Percentiles rank a stretch among this genome's conserved stretches.
Conservation (phyloP, 37 sponge, comb jelly and placozoan species). For the Aphrocallistes beatrix region DNA sequence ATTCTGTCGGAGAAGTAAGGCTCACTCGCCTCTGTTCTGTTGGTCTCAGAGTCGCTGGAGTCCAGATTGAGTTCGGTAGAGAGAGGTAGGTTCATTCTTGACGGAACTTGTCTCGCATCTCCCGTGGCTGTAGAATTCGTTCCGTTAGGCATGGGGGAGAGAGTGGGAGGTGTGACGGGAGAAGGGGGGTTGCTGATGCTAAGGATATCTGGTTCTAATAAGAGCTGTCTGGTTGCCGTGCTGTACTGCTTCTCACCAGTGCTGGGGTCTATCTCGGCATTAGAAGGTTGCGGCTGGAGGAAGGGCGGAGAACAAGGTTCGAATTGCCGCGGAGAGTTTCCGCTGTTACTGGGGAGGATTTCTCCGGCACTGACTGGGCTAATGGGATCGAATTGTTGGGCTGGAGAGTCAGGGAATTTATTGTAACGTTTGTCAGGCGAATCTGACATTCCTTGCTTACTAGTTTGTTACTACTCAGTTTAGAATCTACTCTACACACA, state of each 20-base stretch:
- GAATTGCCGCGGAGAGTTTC: neutral
- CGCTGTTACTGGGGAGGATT: neutral
- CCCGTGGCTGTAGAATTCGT: too few relatives aligned
- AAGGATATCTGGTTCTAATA: neutral
- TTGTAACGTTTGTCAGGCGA: too few relatives aligned
- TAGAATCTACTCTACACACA: too few relatives aligned
- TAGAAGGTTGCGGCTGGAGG: neutral
- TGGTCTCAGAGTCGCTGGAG: neutral
- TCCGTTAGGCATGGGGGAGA: neutral
- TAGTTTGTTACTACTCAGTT: too few relatives aligned
- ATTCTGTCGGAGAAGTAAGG: conserved; percentile 8
- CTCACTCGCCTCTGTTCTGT: neutral
- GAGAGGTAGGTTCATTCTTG: too few relatives aligned
- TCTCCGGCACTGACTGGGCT: neutral
- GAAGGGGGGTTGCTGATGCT: too few relatives aligned
- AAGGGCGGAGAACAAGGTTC: neutral
- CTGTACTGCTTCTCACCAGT: neutral
- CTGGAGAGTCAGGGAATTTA: too few relatives aligned
- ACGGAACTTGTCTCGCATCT: too few relatives aligned
- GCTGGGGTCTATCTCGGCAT: neutral
- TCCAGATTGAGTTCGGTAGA: neutral
- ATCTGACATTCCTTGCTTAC: too few relatives aligned
- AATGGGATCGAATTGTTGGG: too few relatives aligned
- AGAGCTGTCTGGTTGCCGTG: neutral
- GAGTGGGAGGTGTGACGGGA: neutral